Evolutionary conservation across 2,888 invertebrate genomes (phyloP), one percentile per base, ranked within the genome.

Genomic region (Hirtodrosophila duncani): DNA sequence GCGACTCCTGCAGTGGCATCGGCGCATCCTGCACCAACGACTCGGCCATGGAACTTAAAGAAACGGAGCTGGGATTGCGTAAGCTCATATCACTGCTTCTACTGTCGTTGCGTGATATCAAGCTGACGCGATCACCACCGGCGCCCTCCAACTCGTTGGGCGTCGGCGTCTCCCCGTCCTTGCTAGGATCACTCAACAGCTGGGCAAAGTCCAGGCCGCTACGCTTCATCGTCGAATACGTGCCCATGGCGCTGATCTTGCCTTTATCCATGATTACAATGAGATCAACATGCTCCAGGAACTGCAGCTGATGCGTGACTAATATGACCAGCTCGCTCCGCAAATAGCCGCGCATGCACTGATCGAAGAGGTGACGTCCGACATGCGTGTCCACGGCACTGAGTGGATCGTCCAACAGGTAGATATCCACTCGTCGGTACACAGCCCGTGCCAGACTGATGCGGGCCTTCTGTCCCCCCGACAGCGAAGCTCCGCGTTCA

Each of bases 351-450:
- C 83, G 77, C 80, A 86, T 84, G 33, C 86, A 86, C 39, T 85
- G 80, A 37, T 96, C 94, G 86, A 96, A 97, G 72, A 97, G 88
- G 84, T 95, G 93, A 7, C 93, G 91, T 1, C 95, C 95, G 1
- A 97, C 96, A 83, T 94, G 93, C 0, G 95, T 91, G 87, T 97
- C 97, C 11, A 97, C 96, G 0, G 97, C 96, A 45, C 95, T 93
- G 36, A 97, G 88, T 0, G 97, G 96, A 87, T 97, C 97, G 86
- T 97, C 97, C 43, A 97, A 87, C 9, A 97, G 87, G 83, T 95
- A 97, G 63, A 96, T 91, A 77, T 95, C 94, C 0, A 94, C 92
- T 51, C 94, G 91, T 46, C 93, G 91, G 86, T 96, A 96, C 1
- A 96, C 91, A 0, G 95, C 93, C 66, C 97, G 90, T 0, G 95